phyloP scores from a whole-genome alignment of 2,797 vertebrate species.

The Sebastes cheni region DNA sequence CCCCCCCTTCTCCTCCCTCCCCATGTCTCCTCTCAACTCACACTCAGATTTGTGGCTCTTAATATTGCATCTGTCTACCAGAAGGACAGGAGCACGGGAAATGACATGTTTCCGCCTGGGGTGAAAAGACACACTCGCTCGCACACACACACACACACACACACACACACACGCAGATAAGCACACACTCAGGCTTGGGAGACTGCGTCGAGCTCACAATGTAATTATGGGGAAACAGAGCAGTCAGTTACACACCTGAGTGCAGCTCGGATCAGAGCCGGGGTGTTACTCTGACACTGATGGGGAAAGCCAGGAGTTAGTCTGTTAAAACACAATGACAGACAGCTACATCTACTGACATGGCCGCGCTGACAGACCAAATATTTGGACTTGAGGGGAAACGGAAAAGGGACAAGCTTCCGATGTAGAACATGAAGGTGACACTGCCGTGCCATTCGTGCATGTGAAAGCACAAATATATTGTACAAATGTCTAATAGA shows the following conservation, averaged over 20 bases:
- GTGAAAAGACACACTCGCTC: slow-evolving; percentile 62
- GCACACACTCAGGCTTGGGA: slow-evolving; percentile 52
- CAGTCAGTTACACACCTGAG: slow-evolving; percentile 80
- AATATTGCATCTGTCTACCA: slow-evolving; percentile 81
- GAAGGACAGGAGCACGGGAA: slow-evolving; percentile 78
- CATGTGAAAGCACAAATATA: slow-evolving; percentile 18
- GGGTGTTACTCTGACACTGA: slow-evolving; percentile 73
- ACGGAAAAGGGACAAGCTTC: slow-evolving; percentile 36
- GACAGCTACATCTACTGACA: slow-evolving; percentile 74
- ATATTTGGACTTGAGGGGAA: slow-evolving; percentile 65
- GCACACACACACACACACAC: background rate
- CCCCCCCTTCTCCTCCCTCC: slow-evolving; percentile 3
- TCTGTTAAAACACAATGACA: slow-evolving; percentile 75
- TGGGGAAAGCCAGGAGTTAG: slow-evolving; percentile 72
- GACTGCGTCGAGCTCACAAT: slow-evolving; percentile 71
- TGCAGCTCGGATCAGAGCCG: slow-evolving; percentile 71
- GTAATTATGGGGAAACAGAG: slow-evolving; percentile 80
- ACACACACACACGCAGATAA: slow-evolving; percentile 11
- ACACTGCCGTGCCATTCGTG: slow-evolving; percentile 18
- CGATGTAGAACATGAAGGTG: slow-evolving; percentile 18
- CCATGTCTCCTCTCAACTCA: slow-evolving; percentile 71
- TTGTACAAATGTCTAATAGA: slow-evolving; percentile 7
- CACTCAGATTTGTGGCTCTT: slow-evolving; percentile 80
- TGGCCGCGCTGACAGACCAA: slow-evolving; percentile 59
- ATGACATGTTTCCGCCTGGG: slow-evolving; percentile 80